A percentile compares a stretch with the other conserved stretches of the same genome.
These are phyloP conservation scores for Echeneis naucrates DNA, from an alignment of 2,797 vertebrate genomes.

Conservation along the genomic window DNA sequence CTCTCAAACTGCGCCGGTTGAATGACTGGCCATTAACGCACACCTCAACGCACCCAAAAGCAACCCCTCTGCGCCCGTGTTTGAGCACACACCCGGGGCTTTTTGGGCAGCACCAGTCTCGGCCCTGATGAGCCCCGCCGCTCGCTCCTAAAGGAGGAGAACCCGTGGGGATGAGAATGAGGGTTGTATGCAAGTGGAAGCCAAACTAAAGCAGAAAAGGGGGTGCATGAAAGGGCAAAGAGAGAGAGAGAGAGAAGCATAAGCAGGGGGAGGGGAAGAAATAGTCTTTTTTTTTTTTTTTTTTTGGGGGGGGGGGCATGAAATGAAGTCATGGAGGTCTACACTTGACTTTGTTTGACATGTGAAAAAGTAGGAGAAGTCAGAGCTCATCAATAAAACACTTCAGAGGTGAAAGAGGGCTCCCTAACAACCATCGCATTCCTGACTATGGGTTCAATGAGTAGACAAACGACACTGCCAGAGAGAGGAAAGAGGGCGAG, in stretches of 20 bases:
- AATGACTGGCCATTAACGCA: slow-evolving; percentile 80
- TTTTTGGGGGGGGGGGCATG: slow-evolving; percentile 51
- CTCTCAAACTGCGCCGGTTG: slow-evolving; percentile 71
- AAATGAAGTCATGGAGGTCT: slow-evolving; percentile 82
- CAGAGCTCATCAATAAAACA: slow-evolving; percentile 87
- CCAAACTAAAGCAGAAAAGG: slow-evolving; percentile 68
- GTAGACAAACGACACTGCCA: slow-evolving; percentile 84
- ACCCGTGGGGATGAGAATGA: slow-evolving; percentile 55
- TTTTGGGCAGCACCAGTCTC: slow-evolving; percentile 69
- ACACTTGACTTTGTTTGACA: slow-evolving; percentile 84
- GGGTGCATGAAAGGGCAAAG: slow-evolving; percentile 71
- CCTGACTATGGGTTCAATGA: slow-evolving; percentile 83
- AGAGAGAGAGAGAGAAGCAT: slow-evolving; percentile 35
- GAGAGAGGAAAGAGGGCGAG: slow-evolving; percentile 51
- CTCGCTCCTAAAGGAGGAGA: slow-evolving; percentile 63
- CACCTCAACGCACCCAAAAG: slow-evolving; percentile 84
- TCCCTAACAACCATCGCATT: slow-evolving; percentile 84
- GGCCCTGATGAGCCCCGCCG: slow-evolving; percentile 69
- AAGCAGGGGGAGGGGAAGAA: slow-evolving; percentile 69
- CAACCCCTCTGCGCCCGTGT: slow-evolving; percentile 79
- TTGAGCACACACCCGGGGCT: slow-evolving; percentile 64
- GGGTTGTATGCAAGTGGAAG: slow-evolving; percentile 67
- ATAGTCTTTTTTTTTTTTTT: slow-evolving; percentile 37
- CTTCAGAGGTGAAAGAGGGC: slow-evolving; percentile 83
- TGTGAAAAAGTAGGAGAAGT: slow-evolving; percentile 85